phyloP scores from a whole-genome alignment of 2,888 invertebrate species.

The Deilephila elpenor region DNA sequence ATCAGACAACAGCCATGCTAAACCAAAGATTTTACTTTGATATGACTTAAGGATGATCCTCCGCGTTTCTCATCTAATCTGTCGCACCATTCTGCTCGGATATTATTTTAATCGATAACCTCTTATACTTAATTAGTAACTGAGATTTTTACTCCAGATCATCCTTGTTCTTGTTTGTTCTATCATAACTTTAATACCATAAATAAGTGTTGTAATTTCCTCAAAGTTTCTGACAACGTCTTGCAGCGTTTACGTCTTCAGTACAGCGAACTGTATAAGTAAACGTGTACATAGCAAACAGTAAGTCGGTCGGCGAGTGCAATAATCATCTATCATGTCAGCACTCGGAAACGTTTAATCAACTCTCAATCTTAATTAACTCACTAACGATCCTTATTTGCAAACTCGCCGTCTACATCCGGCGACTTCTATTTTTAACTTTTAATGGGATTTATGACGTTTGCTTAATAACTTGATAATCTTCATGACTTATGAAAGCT shows the following conservation, averaged over 20 bases:
- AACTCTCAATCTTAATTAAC: slow-evolving; percentile 75
- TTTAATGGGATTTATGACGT: slow-evolving; percentile 41
- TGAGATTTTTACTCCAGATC: too few species aligned
- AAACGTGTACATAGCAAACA: background rate
- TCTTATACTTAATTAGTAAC: too few species aligned
- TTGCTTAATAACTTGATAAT: slow-evolving; percentile 33
- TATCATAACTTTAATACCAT: too few species aligned
- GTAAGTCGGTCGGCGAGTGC: slow-evolving; percentile 44
- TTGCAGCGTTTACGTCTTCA: background rate
- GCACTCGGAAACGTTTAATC: slow-evolving; percentile 71
- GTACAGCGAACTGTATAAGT: slow-evolving; percentile 5
- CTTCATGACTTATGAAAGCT: slow-evolving; percentile 35
- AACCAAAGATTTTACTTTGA: too few species aligned
- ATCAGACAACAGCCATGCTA: too few species aligned
- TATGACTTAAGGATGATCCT: too few species aligned
- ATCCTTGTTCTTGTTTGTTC: too few species aligned
- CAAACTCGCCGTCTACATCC: slow-evolving; percentile 48
- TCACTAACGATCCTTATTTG: slow-evolving; percentile 67
- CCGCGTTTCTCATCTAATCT: too few species aligned
- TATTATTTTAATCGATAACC: too few species aligned
- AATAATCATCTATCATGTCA: slow-evolving; percentile 70
- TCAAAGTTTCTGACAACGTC: too few species aligned
- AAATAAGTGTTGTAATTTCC: too few species aligned
- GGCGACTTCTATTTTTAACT: slow-evolving; percentile 43
- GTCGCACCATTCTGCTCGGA: too few species aligned